Evolutionary conservation across 2,113 vertebrate species (phyloP), one percentile per base, ranked within the genome.

Genomic region (Grammomys dolichurus): DNA sequence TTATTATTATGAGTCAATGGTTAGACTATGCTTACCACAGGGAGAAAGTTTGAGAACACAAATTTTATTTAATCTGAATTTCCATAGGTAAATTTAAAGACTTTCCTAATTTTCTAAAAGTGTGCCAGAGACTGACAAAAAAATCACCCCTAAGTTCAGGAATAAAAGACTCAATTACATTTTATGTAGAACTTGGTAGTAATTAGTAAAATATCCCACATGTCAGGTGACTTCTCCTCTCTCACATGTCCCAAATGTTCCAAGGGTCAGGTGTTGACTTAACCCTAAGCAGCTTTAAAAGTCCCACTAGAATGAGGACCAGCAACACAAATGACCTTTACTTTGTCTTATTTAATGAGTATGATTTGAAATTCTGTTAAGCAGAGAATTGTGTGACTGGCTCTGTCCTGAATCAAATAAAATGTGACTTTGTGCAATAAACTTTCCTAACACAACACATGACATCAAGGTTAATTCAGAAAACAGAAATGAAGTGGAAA

Each of bases 381-480:
- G 3, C 9, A 92, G 17, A 10, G 36, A 81, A 8, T 51, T 87
- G 4, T 40, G 16, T 78, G 48, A 43, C 31, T 90, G 28, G 40
- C 36, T 43, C 82, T 95, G 5, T 4, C 43, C 63, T 69, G 9
- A 87, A 87, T 87, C 75, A 54, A n/a, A 46, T 85, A 2, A 26
- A 58, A 91, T 51, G 28, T 85, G 9, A 16, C n/a, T 95, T 20
- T 84, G 7, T 31, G 56, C 19, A 84, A 48, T 69, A 93, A 92
- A 82, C 0, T 28, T 28, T 31, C 85, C 5, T 93, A 84, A 98
- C 69, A 76, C 63, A 94, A 82, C 94, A 95, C 92, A 2, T 72
- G 40, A 82, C 13, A 46, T 5, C 1, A 69, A 84, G 94, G 2
- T 67, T 97, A 92, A 97, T 91, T 94, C 95, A 97, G 95, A 94